Base-by-base conservation (phyloP, 2,888 invertebrate genomes). In the Xestia xanthographa region DNA sequence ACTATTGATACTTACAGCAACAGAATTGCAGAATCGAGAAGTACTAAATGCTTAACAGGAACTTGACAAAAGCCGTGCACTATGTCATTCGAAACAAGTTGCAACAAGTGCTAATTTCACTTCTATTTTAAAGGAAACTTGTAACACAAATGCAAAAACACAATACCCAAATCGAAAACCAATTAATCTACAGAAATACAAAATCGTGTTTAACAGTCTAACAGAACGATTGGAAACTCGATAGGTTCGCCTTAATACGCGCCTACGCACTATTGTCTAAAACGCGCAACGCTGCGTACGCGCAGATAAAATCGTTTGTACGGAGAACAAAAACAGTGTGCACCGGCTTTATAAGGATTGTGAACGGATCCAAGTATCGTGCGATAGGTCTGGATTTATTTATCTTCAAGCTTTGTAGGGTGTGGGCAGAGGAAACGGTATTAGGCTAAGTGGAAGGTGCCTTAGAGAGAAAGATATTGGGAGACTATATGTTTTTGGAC, bases 231-330 rank as follows among this genome's bases (percentile, higher is more conserved):
- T 88, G 89, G 77, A 74, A 80, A 77, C 82, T 82, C 84, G 86
- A 87, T 87, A 87, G 75, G 77, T 89, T 86, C 86, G 88, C 87
- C 90, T 90, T 92, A 93, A 93, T 93, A 92, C 87, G 90, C 92
- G 92, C 95, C 95, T 87, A 95, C 95, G 93, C 95, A 94, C 94
- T 92, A 95, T 95, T 95, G 95, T 95, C 91, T 90, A 90, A 89
- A 91, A 89, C 88, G 82, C 81, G 81, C 86, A 84, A 85, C 83
- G 87, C 78, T 89, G 87, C 89, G 92, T 91, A 90, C 85, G 80
- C 71, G 87, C 84, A 45, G 87, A 87, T 87, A 87, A 79, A 60
- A 87, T 87, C 87, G 79, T 81, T 83, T 83, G 85, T 85, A 79
- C 69, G 34, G 84, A 72, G 85, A 82, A 86, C 87, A 86, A 87